Conservation (phyloP, 2,797 vertebrate genomes). For the Pangasius krempfi region DNA sequence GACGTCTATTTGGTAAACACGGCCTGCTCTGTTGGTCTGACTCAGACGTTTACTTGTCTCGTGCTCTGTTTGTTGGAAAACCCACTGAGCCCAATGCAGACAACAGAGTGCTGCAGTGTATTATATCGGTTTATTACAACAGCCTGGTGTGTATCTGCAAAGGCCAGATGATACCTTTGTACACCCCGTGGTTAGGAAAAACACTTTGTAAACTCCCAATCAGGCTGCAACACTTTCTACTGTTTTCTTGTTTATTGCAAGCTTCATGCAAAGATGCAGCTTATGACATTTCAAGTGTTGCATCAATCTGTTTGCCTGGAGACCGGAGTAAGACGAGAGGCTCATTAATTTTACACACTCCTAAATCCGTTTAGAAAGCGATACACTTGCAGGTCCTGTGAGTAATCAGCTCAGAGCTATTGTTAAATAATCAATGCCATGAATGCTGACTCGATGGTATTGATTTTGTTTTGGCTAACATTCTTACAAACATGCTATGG, state of each 20-base stretch:
- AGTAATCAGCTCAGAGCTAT: slow-evolving; percentile 42
- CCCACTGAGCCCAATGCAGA: slow-evolving; percentile 28
- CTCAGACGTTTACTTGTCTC: slow-evolving; percentile 43
- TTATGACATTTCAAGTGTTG: slow-evolving; percentile 49
- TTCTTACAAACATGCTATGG: slow-evolving; percentile 13
- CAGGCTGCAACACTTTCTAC: background rate
- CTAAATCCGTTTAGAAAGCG: slow-evolving; percentile 46
- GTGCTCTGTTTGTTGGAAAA: slow-evolving; percentile 41
- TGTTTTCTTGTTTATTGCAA: slow-evolving; percentile 39
- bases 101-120: slow-evolving; percentile 15
- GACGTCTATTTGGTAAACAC: slow-evolving; percentile 48
- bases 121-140: slow-evolving; percentile 40
- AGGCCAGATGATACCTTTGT: slow-evolving; percentile 38
- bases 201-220: background rate
- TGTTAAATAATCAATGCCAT: slow-evolving; percentile 43
- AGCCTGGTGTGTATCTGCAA: background rate
- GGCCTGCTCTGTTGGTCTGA: slow-evolving; percentile 6
- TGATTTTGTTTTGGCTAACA: slow-evolving; percentile 49
- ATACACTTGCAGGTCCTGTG: slow-evolving; percentile 45
- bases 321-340: slow-evolving; percentile 45
- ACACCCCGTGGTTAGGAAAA: slow-evolving; percentile 14
- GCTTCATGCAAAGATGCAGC: slow-evolving; percentile 37
- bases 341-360: slow-evolving; percentile 55
- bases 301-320: slow-evolving; percentile 45
- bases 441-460: slow-evolving; percentile 52